Base-by-base conservation (phyloP, 2,888 invertebrate species). In the Lepeophtheirus nordmannii region DNA sequence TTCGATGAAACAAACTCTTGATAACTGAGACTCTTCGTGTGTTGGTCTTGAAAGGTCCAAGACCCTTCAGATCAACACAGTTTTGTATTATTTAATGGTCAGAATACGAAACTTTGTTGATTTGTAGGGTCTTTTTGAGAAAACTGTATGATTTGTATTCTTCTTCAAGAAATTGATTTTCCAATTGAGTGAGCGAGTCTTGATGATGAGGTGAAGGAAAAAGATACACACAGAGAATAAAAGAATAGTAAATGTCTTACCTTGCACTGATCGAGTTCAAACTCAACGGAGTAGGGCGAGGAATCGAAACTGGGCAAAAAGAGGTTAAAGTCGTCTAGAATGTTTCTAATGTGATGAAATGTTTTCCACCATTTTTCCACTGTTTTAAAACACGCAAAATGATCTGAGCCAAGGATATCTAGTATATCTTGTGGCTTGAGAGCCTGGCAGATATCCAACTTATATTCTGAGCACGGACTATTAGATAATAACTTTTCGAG, bases 41-140 rank as follows among this genome's bases (percentile, higher is more conserved):
- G 30, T 30, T 5, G 30, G 53, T 5, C 17, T 46, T 46, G 53
- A 46, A 8, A 46, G 53, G 30, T 30, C 30, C 30, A 30, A 46
- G 17, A 46, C 53, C 53, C 53, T 46, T 46, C 53, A 46, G 53
- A 46, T 46, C 53, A 46, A 46, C 53, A 46, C 53, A 46, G 53
- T 46, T 46, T 46, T 46, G 53, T 46, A 46, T 46, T 46, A 8
- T 46, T 46, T n/a, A 17, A 46, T 5, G 41, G 17, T 5, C 14
- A 46, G 53, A 46, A 46, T 46, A 46, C 53, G 53, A 46, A 46
- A 17, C 53, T 46, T 8, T 17, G 17, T 46, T 46, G 53, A 46
- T 46, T 17, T 46, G 53, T 2, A 46, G 17, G 53, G 53, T 46
- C 53, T 1, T n/a, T 14, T 41, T 14, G 10, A 14, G 53, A 5